A percentile compares a stretch with the other conserved stretches of the same genome.
Conservation (phyloP, 2,113 vertebrate genomes). For the Heterotilapia buettikoferi region DNA sequence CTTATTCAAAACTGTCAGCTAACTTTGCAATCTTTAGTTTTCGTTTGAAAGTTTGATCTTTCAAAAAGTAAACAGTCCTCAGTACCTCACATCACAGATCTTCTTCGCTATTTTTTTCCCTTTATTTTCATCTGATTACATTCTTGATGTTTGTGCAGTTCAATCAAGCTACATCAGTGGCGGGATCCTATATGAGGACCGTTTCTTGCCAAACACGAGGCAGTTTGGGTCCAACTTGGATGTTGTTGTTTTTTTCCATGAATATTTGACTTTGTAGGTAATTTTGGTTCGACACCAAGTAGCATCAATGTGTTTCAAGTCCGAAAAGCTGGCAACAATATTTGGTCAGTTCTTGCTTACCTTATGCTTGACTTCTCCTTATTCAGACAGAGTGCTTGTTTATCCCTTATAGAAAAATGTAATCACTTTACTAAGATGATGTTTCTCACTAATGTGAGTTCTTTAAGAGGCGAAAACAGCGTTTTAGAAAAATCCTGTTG, state of each 20-base stretch:
- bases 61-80: constrained; percentile 1
- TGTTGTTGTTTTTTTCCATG: neutral
- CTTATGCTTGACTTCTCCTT: neutral
- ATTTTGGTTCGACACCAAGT: neutral
- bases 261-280: neutral
- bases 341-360: neutral
- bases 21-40: neutral
- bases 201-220: neutral
- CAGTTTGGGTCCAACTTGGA: neutral
- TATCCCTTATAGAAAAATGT: neutral
- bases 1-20: neutral
- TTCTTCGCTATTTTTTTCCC: neutral
- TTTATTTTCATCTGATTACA: neutral
- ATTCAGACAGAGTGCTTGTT: neutral
- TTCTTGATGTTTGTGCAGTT: neutral
- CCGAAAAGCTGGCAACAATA: neutral
- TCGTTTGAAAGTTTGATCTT: neutral
- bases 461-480: accelerated
- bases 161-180: neutral
- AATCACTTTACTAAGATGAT: neutral
- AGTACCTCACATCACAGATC: neutral
- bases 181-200: neutral
- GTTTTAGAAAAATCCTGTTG: neutral
- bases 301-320: neutral
- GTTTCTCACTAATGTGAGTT: neutral